Evolutionary conservation across 92 coral and sea anemone genomes (phyloP).

Genomic region (Umimayanthus kanabou): DNA sequence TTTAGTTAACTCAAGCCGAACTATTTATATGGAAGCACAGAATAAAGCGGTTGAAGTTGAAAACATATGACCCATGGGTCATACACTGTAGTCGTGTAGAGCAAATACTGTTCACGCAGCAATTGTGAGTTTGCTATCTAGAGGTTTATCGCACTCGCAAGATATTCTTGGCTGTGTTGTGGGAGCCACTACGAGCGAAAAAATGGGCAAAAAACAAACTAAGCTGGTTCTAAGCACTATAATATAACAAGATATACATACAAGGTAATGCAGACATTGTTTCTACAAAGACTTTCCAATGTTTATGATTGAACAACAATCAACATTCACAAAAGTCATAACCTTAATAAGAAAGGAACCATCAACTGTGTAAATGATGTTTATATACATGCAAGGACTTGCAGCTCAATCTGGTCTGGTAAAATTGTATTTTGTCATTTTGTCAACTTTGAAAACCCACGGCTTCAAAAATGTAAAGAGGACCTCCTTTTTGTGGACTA

Average conservation of each 20-base stretch:
- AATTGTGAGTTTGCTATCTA: too few species aligned
- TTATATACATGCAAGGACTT: too few species aligned
- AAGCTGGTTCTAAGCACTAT: background rate
- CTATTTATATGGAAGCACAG: too few species aligned
- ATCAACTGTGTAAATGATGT: background rate
- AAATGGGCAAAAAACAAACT: background rate
- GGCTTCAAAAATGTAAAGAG: background rate
- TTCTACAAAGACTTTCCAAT: background rate
- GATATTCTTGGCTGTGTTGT: background rate
- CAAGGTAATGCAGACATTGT: background rate
- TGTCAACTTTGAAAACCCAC: background rate
- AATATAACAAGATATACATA: background rate
- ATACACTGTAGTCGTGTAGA: too few species aligned
- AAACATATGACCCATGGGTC: too few species aligned
- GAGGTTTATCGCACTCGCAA: too few species aligned
- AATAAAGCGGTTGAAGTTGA: too few species aligned
- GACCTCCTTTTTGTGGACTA: background rate
- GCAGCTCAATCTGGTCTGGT: background rate
- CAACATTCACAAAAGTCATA: background rate
- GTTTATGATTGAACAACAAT: background rate
- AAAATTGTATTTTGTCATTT: background rate
- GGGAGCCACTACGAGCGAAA: background rate
- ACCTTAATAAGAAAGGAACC: background rate
- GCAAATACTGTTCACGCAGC: background rate
- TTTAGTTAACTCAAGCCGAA: background rate